These are phyloP conservation scores for Bucorvus abyssinicus DNA, from an alignment of 2,797 vertebrate species.

Conservation along the genomic window DNA sequence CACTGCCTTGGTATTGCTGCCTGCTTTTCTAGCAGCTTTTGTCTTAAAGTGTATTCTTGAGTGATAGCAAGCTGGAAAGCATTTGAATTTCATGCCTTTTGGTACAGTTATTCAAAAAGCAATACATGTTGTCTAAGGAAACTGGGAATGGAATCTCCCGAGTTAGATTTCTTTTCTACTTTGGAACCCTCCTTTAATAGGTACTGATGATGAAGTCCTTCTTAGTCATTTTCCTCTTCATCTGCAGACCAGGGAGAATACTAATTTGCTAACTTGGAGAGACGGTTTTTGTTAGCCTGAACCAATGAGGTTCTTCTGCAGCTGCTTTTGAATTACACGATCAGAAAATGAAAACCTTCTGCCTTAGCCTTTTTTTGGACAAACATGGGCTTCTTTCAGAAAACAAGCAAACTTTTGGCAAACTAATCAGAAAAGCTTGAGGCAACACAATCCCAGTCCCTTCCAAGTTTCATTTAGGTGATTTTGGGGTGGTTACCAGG, in stretches of 20 bases:
- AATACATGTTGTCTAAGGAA: neutral
- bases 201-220: neutral
- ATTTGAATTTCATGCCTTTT: constrained; percentile 7
- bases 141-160: neutral
- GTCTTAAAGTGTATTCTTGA: neutral
- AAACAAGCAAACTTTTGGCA: constrained; percentile 16
- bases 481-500: neutral
- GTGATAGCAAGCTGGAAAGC: neutral
- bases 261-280: constrained; percentile 27
- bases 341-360: constrained; percentile 55
- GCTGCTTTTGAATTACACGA: constrained; percentile 35
- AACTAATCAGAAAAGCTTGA: neutral
- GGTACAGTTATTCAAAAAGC: neutral
- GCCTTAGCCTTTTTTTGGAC: neutral
- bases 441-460: neutral
- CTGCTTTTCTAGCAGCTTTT: constrained; percentile 7
- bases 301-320: neutral
- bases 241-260: neutral
- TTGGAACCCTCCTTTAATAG: constrained; percentile 17
- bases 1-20: neutral
- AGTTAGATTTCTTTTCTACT: neutral
- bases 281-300: constrained; percentile 25
- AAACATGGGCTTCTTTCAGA: neutral
- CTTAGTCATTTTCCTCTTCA: constrained; percentile 2
- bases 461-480: neutral